These are phyloP conservation scores for Catocala fraxini DNA, from an alignment of 2,888 invertebrate genomes.

Conservation along the genomic window DNA sequence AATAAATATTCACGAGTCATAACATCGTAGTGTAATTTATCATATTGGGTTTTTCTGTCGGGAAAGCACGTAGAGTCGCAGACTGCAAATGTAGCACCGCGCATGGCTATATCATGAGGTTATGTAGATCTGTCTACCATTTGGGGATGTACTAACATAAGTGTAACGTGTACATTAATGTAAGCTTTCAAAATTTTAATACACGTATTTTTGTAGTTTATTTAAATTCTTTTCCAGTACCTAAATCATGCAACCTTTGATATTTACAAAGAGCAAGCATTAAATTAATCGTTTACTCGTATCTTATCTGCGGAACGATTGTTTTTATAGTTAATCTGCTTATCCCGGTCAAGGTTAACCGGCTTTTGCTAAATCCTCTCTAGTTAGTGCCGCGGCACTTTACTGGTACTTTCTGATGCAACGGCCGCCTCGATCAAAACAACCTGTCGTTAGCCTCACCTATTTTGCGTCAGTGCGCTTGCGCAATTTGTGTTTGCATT, in stretches of 20 bases:
- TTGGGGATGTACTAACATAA: too few relatives aligned
- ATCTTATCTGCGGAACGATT: conserved; percentile 30
- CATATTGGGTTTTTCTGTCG: too few relatives aligned
- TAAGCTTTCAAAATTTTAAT: too few relatives aligned
- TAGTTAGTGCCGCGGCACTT: neutral
- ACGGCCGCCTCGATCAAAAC: too few relatives aligned
- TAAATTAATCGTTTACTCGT: conserved; percentile 30
- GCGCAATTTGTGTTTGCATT: neutral
- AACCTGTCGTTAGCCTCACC: conserved; percentile 2
- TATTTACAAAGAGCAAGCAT: conserved; percentile 15
- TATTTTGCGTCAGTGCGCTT: neutral
- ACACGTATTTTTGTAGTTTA: too few relatives aligned
- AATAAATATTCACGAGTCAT: too few relatives aligned
- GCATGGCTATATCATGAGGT: too few relatives aligned
- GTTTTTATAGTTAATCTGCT: conserved; percentile 33
- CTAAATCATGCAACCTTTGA: conserved; percentile 16
- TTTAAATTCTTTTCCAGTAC: neutral
- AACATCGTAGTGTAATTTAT: too few relatives aligned
- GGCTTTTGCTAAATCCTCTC: conserved; percentile 24
- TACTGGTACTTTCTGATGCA: neutral
- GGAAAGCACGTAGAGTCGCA: too few relatives aligned
- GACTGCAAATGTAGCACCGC: too few relatives aligned
- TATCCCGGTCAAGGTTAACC: conserved; percentile 32
- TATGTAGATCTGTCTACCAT: too few relatives aligned
- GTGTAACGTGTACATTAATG: too few relatives aligned